Conservation (phyloP, 2,888 invertebrate species). For the Pollenia angustigena region DNA sequence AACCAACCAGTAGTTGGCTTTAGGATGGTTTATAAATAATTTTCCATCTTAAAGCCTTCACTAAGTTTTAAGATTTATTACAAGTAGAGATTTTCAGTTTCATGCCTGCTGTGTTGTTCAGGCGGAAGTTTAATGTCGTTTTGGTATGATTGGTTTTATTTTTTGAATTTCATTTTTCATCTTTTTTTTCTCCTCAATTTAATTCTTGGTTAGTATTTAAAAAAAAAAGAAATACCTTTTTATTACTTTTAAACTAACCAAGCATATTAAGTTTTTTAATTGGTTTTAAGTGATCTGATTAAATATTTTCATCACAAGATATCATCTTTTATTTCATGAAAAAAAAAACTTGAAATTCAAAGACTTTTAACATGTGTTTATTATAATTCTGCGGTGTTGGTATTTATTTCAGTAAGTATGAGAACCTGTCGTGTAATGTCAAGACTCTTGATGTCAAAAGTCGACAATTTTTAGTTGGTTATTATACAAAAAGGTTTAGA, state of each 20-base stretch:
- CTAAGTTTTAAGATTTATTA: conserved; percentile 67
- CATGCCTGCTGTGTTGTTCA: conserved; percentile 69
- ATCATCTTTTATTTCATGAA: conserved; percentile 35
- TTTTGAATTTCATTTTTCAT: conserved; percentile 40
- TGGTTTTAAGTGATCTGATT: conserved; percentile 74
- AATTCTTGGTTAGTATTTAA: conserved; percentile 16
- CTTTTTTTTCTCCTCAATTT: conserved; percentile 16
- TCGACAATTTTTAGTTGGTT: conserved; percentile 40
- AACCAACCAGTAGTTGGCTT: conserved; percentile 56
- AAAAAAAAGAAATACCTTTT: conserved; percentile 32
- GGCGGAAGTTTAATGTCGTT: conserved; percentile 64
- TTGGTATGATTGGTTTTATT: conserved; percentile 1
- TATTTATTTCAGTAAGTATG: conserved; percentile 62
- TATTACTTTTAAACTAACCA: conserved; percentile 48
- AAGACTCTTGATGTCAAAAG: conserved; percentile 67
- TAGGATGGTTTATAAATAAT: conserved; percentile 6
- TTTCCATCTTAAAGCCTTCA: conserved; percentile 48
- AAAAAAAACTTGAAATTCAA: conserved; percentile 9
- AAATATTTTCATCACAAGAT: conserved; percentile 72
- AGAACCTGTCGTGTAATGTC: conserved; percentile 70
- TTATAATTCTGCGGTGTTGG: conserved; percentile 59
- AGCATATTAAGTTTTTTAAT: conserved; percentile 73
- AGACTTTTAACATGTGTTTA: conserved; percentile 33
- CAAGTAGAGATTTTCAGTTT: conserved; percentile 55
- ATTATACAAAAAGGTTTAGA: conserved; percentile 18